Base-by-base conservation (phyloP, 2,797 vertebrate genomes). In the Clarias fuscus region DNA sequence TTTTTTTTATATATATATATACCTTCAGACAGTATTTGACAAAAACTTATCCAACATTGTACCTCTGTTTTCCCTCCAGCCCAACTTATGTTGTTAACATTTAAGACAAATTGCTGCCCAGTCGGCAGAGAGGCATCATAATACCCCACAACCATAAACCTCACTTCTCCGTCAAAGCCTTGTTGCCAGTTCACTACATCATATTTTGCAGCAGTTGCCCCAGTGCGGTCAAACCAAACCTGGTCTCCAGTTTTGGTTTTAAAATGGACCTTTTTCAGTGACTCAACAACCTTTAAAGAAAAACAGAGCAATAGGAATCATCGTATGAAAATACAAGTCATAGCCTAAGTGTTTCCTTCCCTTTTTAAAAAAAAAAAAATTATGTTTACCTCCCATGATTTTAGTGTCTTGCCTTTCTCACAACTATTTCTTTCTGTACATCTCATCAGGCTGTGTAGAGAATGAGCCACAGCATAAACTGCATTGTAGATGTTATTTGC, bases 161-260 rank as follows among this genome's bases (percentile, higher is more conserved):
- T 86, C 43, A 95, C 88, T 0, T 84, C 91, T 64, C 91, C 90
- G 5, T 92, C 89, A 17, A 89, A 61, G 59, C 90, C 91, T 18
- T 27, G 90, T 82, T 95, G 94, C 95, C 95, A 95, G 91, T 95
- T 95, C 65, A 95, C 91, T 78, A 95, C 92, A 65, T 95, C 94
- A 80, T 95, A 95, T 43, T 61, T 92, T 76, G 95, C 94, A 40
- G 91, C 88, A 18, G 93, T 88, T 59, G 94, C 92, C 56, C 94
- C 94, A 0, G 93, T 94, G 81, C 84, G 91, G 80, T 95, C 95
- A 86, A 95, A 95, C 93, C 93, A 94, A 43, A 95, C 92, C 43
- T 76, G 82, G 14, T 95, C 94, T 6, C 92, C 93, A 1, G 91
- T 91, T 43, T 92, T 94, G 3, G 91, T 91, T 0, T 93, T 93